Conservation (phyloP, 2,113 vertebrate genomes). For the Delphinus delphis region DNA sequence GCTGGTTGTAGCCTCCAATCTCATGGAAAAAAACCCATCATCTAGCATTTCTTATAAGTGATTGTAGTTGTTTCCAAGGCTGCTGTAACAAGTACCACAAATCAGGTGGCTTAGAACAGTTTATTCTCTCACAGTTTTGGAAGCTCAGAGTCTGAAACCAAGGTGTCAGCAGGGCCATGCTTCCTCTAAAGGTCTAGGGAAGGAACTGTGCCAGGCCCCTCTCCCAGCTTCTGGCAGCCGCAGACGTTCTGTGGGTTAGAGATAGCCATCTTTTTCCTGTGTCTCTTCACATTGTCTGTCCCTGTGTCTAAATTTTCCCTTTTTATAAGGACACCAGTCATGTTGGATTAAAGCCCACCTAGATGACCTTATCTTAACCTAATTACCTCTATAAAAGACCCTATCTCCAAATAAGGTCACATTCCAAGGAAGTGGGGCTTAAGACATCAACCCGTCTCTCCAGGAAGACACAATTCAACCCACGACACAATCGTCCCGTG, state of each 20-base stretch:
- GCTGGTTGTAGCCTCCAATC: not conserved
- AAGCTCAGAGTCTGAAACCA: not conserved
- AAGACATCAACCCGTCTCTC: not conserved
- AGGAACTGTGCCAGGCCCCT: not conserved
- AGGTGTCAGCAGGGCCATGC: not conserved
- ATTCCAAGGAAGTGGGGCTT: not conserved
- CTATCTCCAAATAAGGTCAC: not conserved
- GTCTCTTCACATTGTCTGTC: not conserved
- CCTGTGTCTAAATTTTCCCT: not conserved
- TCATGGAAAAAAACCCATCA: not conserved
- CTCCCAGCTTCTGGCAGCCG: not conserved
- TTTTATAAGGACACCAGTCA: not conserved
- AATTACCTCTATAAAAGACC: not conserved
- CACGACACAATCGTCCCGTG: not conserved
- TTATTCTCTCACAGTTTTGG: not conserved
- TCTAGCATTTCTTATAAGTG: not conserved
- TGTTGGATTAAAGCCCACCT: not conserved
- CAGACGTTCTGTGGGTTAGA: not conserved
- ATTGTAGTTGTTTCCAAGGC: not conserved
- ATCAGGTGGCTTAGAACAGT: not conserved
- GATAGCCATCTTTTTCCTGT: not conserved
- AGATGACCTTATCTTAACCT: not conserved
- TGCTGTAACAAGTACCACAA: not conserved
- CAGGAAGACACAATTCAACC: not conserved
- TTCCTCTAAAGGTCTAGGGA: not conserved